These are phyloP conservation scores for Volucella inflata DNA, from an alignment of 2,888 invertebrate genomes.

Conservation along the genomic window DNA sequence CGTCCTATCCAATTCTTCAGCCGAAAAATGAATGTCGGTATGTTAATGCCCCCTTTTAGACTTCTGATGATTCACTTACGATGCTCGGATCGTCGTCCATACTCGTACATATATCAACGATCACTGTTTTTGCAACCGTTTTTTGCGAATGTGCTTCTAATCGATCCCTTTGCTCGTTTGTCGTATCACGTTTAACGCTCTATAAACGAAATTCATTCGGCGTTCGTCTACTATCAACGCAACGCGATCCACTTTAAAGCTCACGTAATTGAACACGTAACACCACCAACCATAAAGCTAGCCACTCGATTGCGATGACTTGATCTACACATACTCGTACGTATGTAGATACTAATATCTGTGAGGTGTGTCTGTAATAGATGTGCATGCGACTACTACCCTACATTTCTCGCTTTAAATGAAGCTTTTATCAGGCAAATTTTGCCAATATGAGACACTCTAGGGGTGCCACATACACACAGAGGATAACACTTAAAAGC, in stretches of 20 bases:
- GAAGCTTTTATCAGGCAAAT: constrained; percentile 57
- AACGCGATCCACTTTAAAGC: constrained; percentile 69
- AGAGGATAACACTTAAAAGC: constrained; percentile 8
- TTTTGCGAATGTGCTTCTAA: constrained; percentile 45
- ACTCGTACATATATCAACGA: no score
- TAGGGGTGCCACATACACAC: constrained; percentile 34
- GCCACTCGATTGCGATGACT: constrained; percentile 35
- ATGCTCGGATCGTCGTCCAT: no score
- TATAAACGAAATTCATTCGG: constrained; percentile 39
- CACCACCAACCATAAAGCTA: constrained; percentile 8
- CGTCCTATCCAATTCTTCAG: no score
- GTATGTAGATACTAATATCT: constrained; percentile 2
- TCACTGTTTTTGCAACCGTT: background rate
- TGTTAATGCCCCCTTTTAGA: no score
- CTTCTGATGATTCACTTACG: no score
- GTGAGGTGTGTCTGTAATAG: constrained; percentile 18
- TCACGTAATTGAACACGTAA: constrained; percentile 59
- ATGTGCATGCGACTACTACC: constrained; percentile 58
- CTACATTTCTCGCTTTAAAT: constrained; percentile 47
- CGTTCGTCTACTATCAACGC: constrained; percentile 58
- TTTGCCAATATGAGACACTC: constrained; percentile 30
- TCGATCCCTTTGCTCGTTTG: background rate
- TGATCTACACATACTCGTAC: constrained; percentile 3
- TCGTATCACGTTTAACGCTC: constrained; percentile 5
- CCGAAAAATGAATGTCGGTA: no score